Conservation (phyloP, 2,888 invertebrate species). For the Apantesis nais region DNA sequence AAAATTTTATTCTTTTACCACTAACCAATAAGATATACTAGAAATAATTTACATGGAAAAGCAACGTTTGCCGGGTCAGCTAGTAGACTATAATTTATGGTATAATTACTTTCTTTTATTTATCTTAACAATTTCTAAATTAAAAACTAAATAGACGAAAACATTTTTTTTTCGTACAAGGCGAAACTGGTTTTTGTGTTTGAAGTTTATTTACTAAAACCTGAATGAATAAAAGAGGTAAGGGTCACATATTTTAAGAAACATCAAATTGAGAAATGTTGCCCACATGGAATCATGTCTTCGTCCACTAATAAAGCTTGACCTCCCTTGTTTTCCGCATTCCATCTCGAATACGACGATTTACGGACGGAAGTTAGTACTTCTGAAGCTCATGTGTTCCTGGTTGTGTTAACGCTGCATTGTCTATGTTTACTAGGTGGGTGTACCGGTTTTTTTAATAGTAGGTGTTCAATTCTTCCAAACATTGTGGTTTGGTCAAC, state of each 20-base stretch:
- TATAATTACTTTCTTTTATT: too few relatives aligned
- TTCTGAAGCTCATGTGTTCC: slow-evolving; percentile 50
- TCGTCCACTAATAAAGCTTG: slow-evolving; percentile 35
- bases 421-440: slow-evolving; percentile 71
- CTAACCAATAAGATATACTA: too few relatives aligned
- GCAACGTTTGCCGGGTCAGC: too few relatives aligned
- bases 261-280: slow-evolving; percentile 63
- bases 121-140: background rate
- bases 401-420: slow-evolving; percentile 67
- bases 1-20: too few relatives aligned
- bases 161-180: background rate
- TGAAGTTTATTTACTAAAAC: slow-evolving; percentile 18
- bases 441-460: slow-evolving; percentile 71
- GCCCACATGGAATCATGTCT: slow-evolving; percentile 61
- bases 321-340: slow-evolving; percentile 48
- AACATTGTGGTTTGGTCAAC: slow-evolving; percentile 44
- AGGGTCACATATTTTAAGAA: slow-evolving; percentile 62
- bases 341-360: slow-evolving; percentile 39
- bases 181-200: background rate
- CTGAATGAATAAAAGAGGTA: slow-evolving; percentile 9
- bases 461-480: slow-evolving; percentile 53
- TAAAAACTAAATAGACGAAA: background rate
- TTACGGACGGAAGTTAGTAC: slow-evolving; percentile 41
- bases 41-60: too few relatives aligned
- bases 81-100: too few relatives aligned